These are phyloP conservation scores for Chiridota heheva DNA, from an alignment of 35 echinoderm and acorn worm species.

Conservation along the genomic window DNA sequence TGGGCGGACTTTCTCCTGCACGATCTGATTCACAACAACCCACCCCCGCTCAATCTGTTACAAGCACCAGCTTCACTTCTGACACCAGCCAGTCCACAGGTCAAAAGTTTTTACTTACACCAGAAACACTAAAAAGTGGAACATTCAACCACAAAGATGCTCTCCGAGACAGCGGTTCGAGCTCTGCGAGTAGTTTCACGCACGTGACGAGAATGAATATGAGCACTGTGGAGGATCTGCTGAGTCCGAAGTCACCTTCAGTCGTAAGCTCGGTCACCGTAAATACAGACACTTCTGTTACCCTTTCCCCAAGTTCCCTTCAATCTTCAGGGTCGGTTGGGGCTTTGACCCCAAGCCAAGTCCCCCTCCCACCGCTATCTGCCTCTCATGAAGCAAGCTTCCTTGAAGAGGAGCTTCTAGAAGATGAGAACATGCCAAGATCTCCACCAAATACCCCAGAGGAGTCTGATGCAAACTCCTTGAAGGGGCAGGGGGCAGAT, in stretches of 20 bases:
- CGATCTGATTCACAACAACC: conserved; percentile 26
- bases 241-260: conserved; percentile 47
- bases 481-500: neutral
- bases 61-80: conserved; percentile 87
- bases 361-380: conserved; percentile 44
- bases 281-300: conserved; percentile 75
- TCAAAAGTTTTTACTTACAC: conserved; percentile 81
- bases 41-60: conserved; percentile 59
- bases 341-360: conserved; percentile 36
- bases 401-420: conserved; percentile 4
- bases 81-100: conserved; percentile 64
- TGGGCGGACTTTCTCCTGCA: neutral
- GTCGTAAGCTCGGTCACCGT: conserved; percentile 9
- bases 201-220: conserved; percentile 53
- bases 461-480: conserved; percentile 36
- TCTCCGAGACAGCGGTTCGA: conserved; percentile 77
- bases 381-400: neutral
- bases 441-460: conserved; percentile 68
- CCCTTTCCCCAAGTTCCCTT: conserved; percentile 69
- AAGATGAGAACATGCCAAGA: conserved; percentile 44
- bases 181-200: conserved; percentile 86
- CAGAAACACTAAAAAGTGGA: conserved; percentile 70
- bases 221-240: conserved; percentile 63
- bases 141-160: conserved; percentile 32
- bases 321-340: conserved; percentile 6